A percentile compares a stretch with the other conserved stretches of the same genome.
Conservation (phyloP, 2,797 vertebrate genomes). For the Echeneis naucrates region DNA sequence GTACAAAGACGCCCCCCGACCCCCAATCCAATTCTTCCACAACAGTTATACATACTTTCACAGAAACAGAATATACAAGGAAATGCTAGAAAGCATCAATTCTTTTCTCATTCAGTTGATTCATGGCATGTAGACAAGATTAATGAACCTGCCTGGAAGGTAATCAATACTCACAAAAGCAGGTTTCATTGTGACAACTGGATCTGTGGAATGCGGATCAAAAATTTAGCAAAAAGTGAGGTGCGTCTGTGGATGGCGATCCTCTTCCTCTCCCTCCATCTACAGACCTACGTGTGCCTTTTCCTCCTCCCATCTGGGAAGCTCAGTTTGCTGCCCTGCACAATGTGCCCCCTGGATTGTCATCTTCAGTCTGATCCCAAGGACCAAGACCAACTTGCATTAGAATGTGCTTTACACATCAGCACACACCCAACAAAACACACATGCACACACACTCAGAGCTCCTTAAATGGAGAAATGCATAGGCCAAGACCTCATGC, state of each 20-base stretch:
- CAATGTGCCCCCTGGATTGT: slow-evolving; percentile 78
- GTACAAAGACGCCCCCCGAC: not conserved
- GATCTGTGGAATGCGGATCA: slow-evolving; percentile 49
- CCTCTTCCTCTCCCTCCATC: slow-evolving; percentile 57
- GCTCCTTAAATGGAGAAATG: slow-evolving; percentile 72
- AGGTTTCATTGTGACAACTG: slow-evolving; percentile 79
- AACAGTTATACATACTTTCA: slow-evolving; percentile 18
- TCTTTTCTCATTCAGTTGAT: slow-evolving; percentile 44
- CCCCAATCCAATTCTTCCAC: not conserved
- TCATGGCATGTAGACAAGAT: slow-evolving; percentile 51
- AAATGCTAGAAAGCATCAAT: slow-evolving; percentile 48
- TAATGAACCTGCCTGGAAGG: slow-evolving; percentile 53
- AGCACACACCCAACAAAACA: slow-evolving; percentile 48
- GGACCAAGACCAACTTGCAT: slow-evolving; percentile 74
- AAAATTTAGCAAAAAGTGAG: slow-evolving; percentile 51
- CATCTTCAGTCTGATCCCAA: slow-evolving; percentile 76
- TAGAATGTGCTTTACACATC: slow-evolving; percentile 71
- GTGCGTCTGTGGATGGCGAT: slow-evolving; percentile 53
- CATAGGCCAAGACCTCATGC: slow-evolving; percentile 78
- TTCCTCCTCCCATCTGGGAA: slow-evolving; percentile 62
- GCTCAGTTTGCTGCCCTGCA: slow-evolving; percentile 67
- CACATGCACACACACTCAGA: slow-evolving; percentile 52
- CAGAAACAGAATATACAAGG: slow-evolving; percentile 41
- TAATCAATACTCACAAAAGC: slow-evolving; percentile 86
- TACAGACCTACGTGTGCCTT: slow-evolving; percentile 45